phyloP scores from a whole-genome alignment of 1,140 invertebrate species.

The Drosophila nikananu region DNA sequence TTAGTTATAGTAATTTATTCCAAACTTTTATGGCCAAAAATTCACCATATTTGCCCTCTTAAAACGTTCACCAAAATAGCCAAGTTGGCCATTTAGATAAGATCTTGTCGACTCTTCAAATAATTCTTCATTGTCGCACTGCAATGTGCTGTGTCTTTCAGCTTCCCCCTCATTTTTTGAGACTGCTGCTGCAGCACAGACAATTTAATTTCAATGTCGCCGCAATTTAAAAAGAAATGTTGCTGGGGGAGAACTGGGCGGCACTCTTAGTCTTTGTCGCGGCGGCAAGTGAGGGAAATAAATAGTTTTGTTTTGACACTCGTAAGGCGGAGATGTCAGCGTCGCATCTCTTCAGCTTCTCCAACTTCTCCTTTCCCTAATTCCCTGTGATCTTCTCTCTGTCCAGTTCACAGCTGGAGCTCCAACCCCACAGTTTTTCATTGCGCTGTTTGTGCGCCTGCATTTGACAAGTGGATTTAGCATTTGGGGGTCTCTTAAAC shows the following conservation, averaged over 20 bases:
- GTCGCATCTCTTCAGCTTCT: slow-evolving; percentile 17
- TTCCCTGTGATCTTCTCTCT: slow-evolving; percentile 27
- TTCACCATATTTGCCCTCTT: neutral
- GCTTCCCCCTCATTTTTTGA: slow-evolving; percentile 28
- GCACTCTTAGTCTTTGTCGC: slow-evolving; percentile 34
- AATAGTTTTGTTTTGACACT: slow-evolving; percentile 68
- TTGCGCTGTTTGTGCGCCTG: slow-evolving; percentile 26
- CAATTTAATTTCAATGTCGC: slow-evolving; percentile 69
- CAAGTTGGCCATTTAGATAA: slow-evolving; percentile 35
- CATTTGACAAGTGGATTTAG: slow-evolving; percentile 65
- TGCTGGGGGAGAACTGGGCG: neutral
- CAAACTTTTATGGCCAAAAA: neutral
- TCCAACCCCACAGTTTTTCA: neutral
- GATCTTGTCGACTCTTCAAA: slow-evolving; percentile 32
- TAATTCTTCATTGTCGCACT: slow-evolving; percentile 35
- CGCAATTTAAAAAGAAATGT: slow-evolving; percentile 51
- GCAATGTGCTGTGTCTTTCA: slow-evolving; percentile 1
- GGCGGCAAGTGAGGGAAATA: slow-evolving; percentile 43
- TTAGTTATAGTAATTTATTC: neutral
- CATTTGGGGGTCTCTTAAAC: slow-evolving; percentile 35
- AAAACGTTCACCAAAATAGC: slow-evolving; percentile 10
- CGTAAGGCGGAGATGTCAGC: slow-evolving; percentile 51
- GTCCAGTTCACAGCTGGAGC: slow-evolving; percentile 34
- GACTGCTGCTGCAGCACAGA: slow-evolving; percentile 31
- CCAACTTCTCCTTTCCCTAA: neutral